phyloP scores from a whole-genome alignment of 1,140 invertebrate genomes.

The Onthophagus taurus region DNA sequence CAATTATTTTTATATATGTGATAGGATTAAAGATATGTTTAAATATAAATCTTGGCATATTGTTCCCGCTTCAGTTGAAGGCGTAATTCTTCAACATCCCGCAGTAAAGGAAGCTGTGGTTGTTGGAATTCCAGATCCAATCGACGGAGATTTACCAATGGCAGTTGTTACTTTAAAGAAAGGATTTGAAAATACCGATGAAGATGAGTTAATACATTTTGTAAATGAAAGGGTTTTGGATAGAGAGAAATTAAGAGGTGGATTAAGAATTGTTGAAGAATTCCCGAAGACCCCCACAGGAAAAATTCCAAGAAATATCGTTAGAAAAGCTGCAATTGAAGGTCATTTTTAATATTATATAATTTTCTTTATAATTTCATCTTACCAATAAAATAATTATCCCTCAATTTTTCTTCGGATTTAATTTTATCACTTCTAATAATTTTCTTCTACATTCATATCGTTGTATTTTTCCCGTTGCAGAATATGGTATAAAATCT shows the following conservation, averaged over 20 bases:
- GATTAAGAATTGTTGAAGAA: slow-evolving; percentile 15
- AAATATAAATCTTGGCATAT: slow-evolving; percentile 45
- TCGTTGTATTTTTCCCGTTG: neutral
- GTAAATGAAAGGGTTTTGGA: slow-evolving; percentile 11
- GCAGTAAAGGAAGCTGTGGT: slow-evolving; percentile 68
- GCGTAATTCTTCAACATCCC: slow-evolving; percentile 56
- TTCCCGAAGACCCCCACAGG: slow-evolving; percentile 11
- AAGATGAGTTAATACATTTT: slow-evolving; percentile 11
- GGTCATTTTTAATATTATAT: no score
- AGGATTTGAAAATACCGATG: neutral
- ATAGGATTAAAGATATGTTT: slow-evolving; percentile 71
- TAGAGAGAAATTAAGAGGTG: slow-evolving; percentile 25
- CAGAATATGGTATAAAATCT: neutral
- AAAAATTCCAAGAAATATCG: slow-evolving; percentile 11
- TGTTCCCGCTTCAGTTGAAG: slow-evolving; percentile 67
- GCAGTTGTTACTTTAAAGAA: slow-evolving; percentile 57
- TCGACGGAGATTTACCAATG: slow-evolving; percentile 56
- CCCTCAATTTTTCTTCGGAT: no score
- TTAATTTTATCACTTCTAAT: no score
- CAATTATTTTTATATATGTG: slow-evolving; percentile 54
- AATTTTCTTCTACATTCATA: neutral
- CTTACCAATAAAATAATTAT: no score
- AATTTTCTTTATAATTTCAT: no score
- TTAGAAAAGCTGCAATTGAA: no score
- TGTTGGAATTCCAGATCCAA: slow-evolving; percentile 58